Evolutionary conservation across 2,113 vertebrate species (phyloP), one percentile per base, ranked within the genome.

Genomic region (Toxostoma redivivum): DNA sequence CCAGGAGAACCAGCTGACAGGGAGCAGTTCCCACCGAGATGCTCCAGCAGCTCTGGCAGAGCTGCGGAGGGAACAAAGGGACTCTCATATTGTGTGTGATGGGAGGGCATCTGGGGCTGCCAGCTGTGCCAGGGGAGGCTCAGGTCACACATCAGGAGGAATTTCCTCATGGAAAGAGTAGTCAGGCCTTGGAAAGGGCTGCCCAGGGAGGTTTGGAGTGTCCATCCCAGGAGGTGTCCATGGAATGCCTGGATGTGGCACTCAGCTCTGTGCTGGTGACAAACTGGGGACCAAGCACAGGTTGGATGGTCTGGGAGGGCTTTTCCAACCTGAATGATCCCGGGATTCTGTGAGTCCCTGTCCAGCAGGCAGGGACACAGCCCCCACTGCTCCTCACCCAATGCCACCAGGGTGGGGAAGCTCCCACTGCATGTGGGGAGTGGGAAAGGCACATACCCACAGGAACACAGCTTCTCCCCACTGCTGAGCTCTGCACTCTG

Each of bases 321-420:
- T 76, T 47, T 47, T 47, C 47, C 78, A 76, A 22, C 23, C 20
- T 31, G 24, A 54, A 27, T 22, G 38, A 61, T 35, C 25, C 50
- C 15, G 27, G 44, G 27, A 65, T 65, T 81, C 21, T 54, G 28
- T 15, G 24, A 47, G n/a, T 42, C 69, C 50, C 65, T 12, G 30
- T n/a, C 35, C 1, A 3, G 37, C 28, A 25, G 11, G 27, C 71
- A 35, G 47, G 24, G 21, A 16, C 48, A 1, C 40, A 38, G 31
- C 12, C 33, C 23, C 65, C 71, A 48, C 33, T 20, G 3, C 40
- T 58, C 60, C 56, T 51, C 20, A 56, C 6, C 33, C 40, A 31
- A 15, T 0, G 0, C 31, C 38, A 9, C 24, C 30, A 35, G 24
- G 3, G 0, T 1, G 8, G n/a, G 28, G 56, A 65, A 66, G 33